Percentiles rank a stretch among this genome's conserved stretches.
These are phyloP conservation scores for Crotalus horridus DNA, from an alignment of 2,113 vertebrate species.

Conservation along the genomic window DNA sequence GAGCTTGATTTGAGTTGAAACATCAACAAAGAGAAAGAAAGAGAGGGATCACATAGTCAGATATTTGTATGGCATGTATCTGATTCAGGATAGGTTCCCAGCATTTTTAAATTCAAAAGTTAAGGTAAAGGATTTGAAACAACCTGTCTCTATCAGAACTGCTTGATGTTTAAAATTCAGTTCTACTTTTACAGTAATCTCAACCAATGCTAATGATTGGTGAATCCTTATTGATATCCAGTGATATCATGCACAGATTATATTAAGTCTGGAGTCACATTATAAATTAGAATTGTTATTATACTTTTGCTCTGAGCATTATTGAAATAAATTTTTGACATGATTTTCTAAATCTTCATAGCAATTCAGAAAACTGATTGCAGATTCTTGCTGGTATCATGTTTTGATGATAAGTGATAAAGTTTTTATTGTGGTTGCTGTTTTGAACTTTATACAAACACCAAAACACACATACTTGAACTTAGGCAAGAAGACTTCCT, in stretches of 20 bases:
- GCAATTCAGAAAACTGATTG: background rate
- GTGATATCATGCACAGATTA: background rate
- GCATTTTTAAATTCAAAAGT: background rate
- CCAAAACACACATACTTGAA: background rate
- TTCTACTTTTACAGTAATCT: background rate
- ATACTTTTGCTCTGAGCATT: background rate
- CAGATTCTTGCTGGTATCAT: background rate
- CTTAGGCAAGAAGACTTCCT: background rate
- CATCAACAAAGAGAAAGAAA: background rate
- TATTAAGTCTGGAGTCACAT: background rate
- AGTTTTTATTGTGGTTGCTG: background rate
- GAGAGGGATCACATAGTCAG: background rate
- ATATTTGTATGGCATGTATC: background rate
- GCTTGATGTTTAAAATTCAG: background rate
- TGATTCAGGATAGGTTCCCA: background rate
- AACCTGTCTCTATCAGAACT: background rate
- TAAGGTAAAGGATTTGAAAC: background rate
- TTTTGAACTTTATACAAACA: background rate
- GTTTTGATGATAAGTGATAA: background rate
- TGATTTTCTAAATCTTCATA: background rate
- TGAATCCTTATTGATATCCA: background rate
- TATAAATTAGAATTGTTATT: background rate
- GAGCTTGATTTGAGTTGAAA: conserved; percentile 45
- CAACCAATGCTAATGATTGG: background rate
- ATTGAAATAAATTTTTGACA: background rate